Evolutionary conservation across 2,888 invertebrate species (phyloP).

Genomic region (Cataglyphis cursor): DNA sequence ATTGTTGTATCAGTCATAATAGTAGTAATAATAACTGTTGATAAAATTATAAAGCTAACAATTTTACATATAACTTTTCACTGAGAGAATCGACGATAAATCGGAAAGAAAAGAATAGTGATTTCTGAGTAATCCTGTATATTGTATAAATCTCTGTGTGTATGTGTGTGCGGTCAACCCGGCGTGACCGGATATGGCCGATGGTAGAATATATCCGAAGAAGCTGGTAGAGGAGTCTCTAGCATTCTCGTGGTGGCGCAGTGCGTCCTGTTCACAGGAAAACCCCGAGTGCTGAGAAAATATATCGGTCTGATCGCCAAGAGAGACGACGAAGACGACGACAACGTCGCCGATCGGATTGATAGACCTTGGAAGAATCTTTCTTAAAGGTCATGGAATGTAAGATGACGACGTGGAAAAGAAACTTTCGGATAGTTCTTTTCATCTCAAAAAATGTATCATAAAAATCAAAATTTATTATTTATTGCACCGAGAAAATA

Average conservation of each 20-base stretch:
- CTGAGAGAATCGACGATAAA: background rate
- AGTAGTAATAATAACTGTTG: background rate
- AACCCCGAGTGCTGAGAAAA: slow-evolving; percentile 72
- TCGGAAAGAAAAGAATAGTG: background rate
- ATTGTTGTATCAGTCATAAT: background rate
- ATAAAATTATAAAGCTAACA: background rate
- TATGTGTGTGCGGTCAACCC: slow-evolving; percentile 53
- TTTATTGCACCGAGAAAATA: background rate
- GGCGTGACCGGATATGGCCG: slow-evolving; percentile 64
- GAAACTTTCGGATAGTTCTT: background rate
- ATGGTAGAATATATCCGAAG: slow-evolving; percentile 66
- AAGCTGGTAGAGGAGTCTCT: slow-evolving; percentile 54
- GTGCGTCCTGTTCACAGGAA: slow-evolving; percentile 66
- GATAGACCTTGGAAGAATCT: slow-evolving; percentile 55
- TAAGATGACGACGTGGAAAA: background rate
- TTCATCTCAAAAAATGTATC: background rate
- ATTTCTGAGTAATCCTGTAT: slow-evolving; percentile 35
- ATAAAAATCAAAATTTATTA: slow-evolving; percentile 11
- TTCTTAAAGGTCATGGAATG: slow-evolving; percentile 16
- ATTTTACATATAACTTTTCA: background rate
- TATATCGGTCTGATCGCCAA: slow-evolving; percentile 64
- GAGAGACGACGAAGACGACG: slow-evolving; percentile 47
- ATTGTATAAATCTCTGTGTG: background rate
- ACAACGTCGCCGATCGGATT: slow-evolving; percentile 45
- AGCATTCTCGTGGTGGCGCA: slow-evolving; percentile 65